A percentile compares a stretch with the other conserved stretches of the same genome.
Conservation (phyloP, 1,140 invertebrate genomes). For the Vanessa atalanta region DNA sequence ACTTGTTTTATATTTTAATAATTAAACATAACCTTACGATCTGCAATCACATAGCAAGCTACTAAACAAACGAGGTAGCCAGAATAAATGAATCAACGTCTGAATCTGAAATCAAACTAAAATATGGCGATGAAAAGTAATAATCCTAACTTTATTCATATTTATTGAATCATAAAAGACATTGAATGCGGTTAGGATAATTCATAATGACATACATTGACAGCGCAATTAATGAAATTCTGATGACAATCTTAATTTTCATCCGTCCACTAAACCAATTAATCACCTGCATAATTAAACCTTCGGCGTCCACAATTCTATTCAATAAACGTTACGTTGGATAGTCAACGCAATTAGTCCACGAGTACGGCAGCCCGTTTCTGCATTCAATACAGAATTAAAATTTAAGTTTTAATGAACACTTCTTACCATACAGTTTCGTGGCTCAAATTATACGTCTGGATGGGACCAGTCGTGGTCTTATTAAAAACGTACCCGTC, state of each 20-base stretch:
- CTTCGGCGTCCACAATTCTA: not conserved
- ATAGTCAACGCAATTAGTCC: not conserved
- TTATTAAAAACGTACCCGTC: not conserved
- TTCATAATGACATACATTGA: constrained; percentile 5
- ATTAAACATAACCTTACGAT: too few relatives aligned
- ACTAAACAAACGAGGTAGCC: too few relatives aligned
- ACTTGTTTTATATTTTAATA: too few relatives aligned
- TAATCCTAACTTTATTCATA: too few relatives aligned
- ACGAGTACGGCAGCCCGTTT: not conserved
- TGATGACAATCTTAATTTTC: constrained; percentile 15
- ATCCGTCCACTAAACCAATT: not conserved
- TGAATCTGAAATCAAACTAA: too few relatives aligned
- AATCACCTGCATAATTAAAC: constrained; percentile 16
- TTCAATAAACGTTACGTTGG: not conserved
- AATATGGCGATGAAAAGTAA: too few relatives aligned
- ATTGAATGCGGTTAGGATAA: not conserved
- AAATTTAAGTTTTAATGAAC: constrained; percentile 8
- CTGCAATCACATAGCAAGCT: too few relatives aligned
- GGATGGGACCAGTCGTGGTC: not conserved
- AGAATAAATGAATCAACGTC: too few relatives aligned
- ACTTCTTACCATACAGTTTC: not conserved
- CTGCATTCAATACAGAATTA: not conserved
- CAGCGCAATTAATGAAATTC: constrained; percentile 2
- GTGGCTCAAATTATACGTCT: not conserved
- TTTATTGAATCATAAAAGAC: too few relatives aligned